Conservation (phyloP, 1,140 invertebrate genomes). For the Aphelenchoides besseyi region DNA sequence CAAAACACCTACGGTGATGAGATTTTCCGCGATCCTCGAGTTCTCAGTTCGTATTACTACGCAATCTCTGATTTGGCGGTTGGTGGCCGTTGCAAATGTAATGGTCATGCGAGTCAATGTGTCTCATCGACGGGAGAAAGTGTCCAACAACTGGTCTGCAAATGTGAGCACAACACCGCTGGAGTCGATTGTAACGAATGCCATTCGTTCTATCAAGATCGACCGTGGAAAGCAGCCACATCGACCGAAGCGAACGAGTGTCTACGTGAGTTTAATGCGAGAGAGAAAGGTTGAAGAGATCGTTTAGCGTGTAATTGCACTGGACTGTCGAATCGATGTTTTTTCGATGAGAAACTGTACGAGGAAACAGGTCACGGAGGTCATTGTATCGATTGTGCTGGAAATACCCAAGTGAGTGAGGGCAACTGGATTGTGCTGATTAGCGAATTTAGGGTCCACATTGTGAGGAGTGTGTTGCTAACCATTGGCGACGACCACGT, state of each 20-base stretch:
- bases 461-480: conserved; percentile 85
- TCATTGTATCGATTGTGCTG: conserved; percentile 85
- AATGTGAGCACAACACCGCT: conserved; percentile 20
- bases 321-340: conserved; percentile 15
- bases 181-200: conserved; percentile 26
- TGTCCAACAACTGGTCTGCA: conserved; percentile 12
- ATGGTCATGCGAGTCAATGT: conserved; percentile 90
- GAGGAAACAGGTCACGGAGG: conserved; percentile 86
- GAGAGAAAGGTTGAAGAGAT: too few species aligned
- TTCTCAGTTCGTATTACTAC: conserved; percentile 95
- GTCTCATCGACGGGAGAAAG: conserved; percentile 68
- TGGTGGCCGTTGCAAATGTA: conserved; percentile 76
- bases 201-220: conserved; percentile 18
- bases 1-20: conserved; percentile 98
- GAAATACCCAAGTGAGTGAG: conserved; percentile 69
- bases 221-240: conserved; percentile 26
- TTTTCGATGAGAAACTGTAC: conserved; percentile 77
- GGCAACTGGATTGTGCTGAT: neutral
- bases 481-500: conserved; percentile 71
- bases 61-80: conserved; percentile 92
- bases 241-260: conserved; percentile 21
- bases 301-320: conserved; percentile 23
- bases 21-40: conserved; percentile 84
- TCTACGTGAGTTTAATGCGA: conserved; percentile 16
- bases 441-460: conserved; percentile 69